Percentiles rank a stretch among this genome's conserved stretches.
These are phyloP conservation scores for Drosophila tanythrix DNA, from an alignment of 2,888 invertebrate genomes.

Conservation along the genomic window DNA sequence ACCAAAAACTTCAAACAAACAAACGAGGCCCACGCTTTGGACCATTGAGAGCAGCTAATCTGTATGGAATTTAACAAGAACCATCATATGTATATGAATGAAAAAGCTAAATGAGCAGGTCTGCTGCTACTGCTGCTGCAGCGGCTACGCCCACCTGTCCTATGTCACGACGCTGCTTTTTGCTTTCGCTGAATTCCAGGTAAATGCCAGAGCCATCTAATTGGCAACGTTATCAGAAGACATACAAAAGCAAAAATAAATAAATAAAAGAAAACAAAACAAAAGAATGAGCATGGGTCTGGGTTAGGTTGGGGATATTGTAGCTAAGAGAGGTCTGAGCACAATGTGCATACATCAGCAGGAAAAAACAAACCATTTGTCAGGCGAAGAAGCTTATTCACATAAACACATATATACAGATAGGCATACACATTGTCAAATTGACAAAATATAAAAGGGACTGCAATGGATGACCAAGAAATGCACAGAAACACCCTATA, in stretches of 20 bases:
- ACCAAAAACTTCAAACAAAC: slow-evolving; percentile 66
- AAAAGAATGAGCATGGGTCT: not conserved
- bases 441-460: slow-evolving; percentile 51
- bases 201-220: slow-evolving; percentile 26
- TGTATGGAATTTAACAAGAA: slow-evolving; percentile 41
- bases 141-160: slow-evolving; percentile 25
- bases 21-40: slow-evolving; percentile 36
- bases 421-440: slow-evolving; percentile 33
- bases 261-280: slow-evolving; percentile 2
- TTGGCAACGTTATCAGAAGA: slow-evolving; percentile 36
- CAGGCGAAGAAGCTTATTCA: slow-evolving; percentile 37
- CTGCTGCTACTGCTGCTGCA: not conserved
- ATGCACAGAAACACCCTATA: not conserved
- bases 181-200: not conserved
- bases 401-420: not conserved
- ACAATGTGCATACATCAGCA: slow-evolving; percentile 47
- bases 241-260: not conserved
- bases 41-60: slow-evolving; percentile 59
- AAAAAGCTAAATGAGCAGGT: slow-evolving; percentile 24
- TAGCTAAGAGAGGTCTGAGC: slow-evolving; percentile 24
- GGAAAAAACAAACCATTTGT: slow-evolving; percentile 67
- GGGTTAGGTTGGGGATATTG: slow-evolving; percentile 1
- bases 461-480: slow-evolving; percentile 35
- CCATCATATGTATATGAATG: slow-evolving; percentile 20
- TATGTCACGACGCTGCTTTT: slow-evolving; percentile 2